Evolutionary conservation across 1,140 invertebrate species (phyloP), one percentile per base, ranked within the genome.

Genomic region (Uloborus diversus): DNA sequence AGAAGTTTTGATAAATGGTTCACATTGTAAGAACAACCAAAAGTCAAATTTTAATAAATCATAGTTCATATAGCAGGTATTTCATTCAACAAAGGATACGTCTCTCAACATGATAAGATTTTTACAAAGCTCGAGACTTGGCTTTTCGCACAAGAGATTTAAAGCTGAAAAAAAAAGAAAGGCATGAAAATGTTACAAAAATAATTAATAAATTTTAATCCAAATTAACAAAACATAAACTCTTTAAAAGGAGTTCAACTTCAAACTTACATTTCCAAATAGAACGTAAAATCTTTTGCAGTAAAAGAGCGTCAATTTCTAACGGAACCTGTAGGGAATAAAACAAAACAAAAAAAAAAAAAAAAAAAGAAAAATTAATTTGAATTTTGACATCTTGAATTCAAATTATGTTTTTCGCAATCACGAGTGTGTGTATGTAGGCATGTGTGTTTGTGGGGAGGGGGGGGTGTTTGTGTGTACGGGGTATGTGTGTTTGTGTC

Each of bases 61-160:
- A 27, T 73, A 20, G 11, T 14, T 25, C 42, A 53, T 11, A 61
- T 69, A 25, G 30, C 11, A 49, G 11, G 27, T 27, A 20, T 61
- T 75, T 64, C 17, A 5, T 20, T 14, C 20, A 7, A 27, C 5
- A 68, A 82, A 82, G 80, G 82, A 82, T 82, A 82, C 82, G 85
- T 92, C 91, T 78, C 90, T 86, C 73, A 92, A 85, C 90, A 92
- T 91, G 61, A 92, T 90, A 49, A 92, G 87, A 85, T 89, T 90
- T 85, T 91, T 90, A 83, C 90, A 91, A 14, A 91, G 84, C 85
- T 91, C 91, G 37, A 91, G 84, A 59, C 88, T 90, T 25, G 91
- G 90, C 81, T 89, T 89, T 53, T 86, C 88, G 71, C 86, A 82
- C 47, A 89, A 84, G 81, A 83, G 28, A 71, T 87, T 75, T 4